Conservation (phyloP, 2,888 invertebrate species). For the Campoplex nolae region DNA sequence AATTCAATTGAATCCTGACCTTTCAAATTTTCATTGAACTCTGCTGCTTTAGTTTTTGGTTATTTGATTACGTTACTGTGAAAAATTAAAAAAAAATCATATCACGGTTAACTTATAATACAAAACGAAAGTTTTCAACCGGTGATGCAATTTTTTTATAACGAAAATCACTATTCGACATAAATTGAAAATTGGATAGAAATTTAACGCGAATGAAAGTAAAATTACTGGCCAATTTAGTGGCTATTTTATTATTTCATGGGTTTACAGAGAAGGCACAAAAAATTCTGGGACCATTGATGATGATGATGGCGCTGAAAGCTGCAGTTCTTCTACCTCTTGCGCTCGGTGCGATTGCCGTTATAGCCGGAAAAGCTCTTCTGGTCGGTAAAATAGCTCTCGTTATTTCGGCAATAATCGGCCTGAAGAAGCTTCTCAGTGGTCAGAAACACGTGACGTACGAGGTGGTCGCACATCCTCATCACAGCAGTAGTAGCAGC, state of each 20-base stretch:
- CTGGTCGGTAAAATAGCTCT: conserved; percentile 94
- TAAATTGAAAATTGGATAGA: not conserved
- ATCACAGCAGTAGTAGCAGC: conserved; percentile 89
- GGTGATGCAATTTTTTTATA: too few relatives aligned
- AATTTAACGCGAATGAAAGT: not conserved
- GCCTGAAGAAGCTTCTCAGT: conserved; percentile 92
- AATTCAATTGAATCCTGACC: not conserved
- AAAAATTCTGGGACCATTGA: conserved; percentile 91
- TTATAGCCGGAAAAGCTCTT: conserved; percentile 94
- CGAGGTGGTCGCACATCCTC: conserved; percentile 94
- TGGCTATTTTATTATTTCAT: not conserved
- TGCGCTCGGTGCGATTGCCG: conserved; percentile 92
- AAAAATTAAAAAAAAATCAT: too few relatives aligned
- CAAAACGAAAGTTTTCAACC: too few relatives aligned
- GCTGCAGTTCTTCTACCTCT: conserved; percentile 92
- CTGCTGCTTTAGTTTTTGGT: not conserved
- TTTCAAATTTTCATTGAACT: not conserved
- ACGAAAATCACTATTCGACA: not conserved
- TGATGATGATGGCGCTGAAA: conserved; percentile 91
- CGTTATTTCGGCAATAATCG: conserved; percentile 93
- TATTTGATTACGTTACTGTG: not conserved
- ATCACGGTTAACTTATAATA: too few relatives aligned
- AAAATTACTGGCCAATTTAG: not conserved
- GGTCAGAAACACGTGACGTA: conserved; percentile 94
- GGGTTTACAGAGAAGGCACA: conserved; percentile 87